Percentiles rank a stretch among this genome's conserved stretches.
These are phyloP conservation scores for Ictidomys tridecemlineatus DNA, from an alignment of 2,113 vertebrate species.

Conservation along the genomic window DNA sequence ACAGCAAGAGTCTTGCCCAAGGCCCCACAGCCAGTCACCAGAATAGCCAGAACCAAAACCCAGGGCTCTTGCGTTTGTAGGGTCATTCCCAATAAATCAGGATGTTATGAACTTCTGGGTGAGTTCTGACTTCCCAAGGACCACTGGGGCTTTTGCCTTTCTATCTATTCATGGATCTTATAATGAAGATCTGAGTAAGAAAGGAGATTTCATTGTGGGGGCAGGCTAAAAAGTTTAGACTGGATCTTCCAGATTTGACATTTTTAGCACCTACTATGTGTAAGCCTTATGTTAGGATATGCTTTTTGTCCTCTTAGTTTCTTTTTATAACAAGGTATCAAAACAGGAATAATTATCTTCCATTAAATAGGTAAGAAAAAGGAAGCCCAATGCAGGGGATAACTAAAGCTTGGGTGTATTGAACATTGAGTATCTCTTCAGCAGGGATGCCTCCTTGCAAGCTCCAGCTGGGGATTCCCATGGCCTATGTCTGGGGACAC, in stretches of 20 bases:
- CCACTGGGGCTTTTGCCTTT: neutral
- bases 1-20: neutral
- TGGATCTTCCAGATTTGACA: neutral
- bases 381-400: neutral
- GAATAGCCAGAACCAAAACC: neutral
- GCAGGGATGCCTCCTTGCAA: neutral
- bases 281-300: conserved; percentile 18
- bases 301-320: conserved; percentile 18
- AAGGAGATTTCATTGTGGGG: neutral
- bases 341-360: conserved; percentile 6
- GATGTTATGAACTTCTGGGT: neutral
- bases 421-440: neutral
- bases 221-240: conserved; percentile 17
- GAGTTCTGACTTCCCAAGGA: conserved; percentile 21
- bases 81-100: neutral
- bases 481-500: conserved; percentile 4
- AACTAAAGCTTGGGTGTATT: neutral
- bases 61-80: neutral
- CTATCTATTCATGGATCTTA: neutral
- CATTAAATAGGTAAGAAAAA: conserved; percentile 54
- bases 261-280: conserved; percentile 22
- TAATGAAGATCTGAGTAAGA: neutral
- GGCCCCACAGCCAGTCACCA: neutral
- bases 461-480: conserved; percentile 1
- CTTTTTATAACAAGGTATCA: conserved; percentile 34